Evolutionary conservation across 2,888 invertebrate genomes (phyloP).

Genomic region (Xestoiulus laeticollis): DNA sequence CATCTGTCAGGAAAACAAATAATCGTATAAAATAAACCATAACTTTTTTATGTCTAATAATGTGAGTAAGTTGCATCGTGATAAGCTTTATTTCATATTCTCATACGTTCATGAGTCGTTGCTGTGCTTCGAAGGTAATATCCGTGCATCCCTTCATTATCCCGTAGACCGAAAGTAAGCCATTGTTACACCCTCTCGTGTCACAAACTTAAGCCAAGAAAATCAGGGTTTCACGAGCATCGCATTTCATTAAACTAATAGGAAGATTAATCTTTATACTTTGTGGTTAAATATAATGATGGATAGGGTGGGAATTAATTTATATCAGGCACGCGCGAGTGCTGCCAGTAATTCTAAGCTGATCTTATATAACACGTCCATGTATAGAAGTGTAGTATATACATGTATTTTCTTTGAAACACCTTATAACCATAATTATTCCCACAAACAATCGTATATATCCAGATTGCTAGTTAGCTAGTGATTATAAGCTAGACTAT

Average conservation of each 20-base stretch:
- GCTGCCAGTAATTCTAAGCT: background rate
- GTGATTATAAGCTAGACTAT: no score
- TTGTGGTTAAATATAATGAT: constrained; percentile 5
- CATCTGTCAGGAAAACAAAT: background rate
- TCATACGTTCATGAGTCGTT: background rate
- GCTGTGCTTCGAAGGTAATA: background rate
- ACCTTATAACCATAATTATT: no score
- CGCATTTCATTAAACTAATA: background rate
- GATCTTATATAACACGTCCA: background rate
- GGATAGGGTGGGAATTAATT: background rate
- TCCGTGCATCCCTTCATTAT: background rate
- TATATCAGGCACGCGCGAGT: background rate
- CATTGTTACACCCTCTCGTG: background rate
- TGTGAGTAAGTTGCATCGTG: background rate
- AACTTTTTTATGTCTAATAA: constrained; percentile 16
- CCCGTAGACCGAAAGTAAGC: background rate
- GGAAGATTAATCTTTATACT: constrained; percentile 9
- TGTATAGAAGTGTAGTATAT: no score
- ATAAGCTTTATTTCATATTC: constrained; percentile 28
- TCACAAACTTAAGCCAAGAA: constrained; percentile 13
- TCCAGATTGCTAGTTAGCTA: no score
- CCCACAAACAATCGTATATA: no score
- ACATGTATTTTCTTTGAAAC: no score
- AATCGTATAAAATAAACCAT: constrained; percentile 16
- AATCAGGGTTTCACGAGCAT: background rate